A percentile compares a stretch with the other conserved stretches of the same genome.
Evolutionary conservation across 1,140 invertebrate species (phyloP).

Genomic region (Chrysopa pallens): DNA sequence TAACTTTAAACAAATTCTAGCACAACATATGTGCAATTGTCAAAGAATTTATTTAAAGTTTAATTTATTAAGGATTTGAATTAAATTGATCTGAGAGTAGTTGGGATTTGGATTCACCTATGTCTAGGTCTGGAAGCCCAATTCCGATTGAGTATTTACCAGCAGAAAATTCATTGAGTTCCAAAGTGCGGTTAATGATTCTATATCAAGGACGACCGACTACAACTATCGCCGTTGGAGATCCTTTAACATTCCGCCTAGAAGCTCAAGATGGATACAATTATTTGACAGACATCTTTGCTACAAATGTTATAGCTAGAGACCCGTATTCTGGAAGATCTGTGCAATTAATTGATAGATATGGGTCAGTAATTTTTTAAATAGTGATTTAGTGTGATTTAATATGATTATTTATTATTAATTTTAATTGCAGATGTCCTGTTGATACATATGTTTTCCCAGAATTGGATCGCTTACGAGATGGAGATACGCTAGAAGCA

Average conservation of each 20-base stretch:
- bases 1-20: background rate
- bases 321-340: constrained; percentile 81
- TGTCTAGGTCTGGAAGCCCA: constrained; percentile 62
- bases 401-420: background rate
- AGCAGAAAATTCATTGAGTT: constrained; percentile 76
- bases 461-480: constrained; percentile 66
- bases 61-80: background rate
- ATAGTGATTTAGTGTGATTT: too few relatives aligned
- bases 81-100: constrained; percentile 21
- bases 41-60: background rate
- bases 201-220: constrained; percentile 78
- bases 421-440: constrained; percentile 46
- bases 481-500: constrained; percentile 72
- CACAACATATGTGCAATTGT: background rate
- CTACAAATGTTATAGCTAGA: constrained; percentile 81
- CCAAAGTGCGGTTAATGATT: constrained; percentile 67
- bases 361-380: constrained; percentile 64
- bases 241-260: constrained; percentile 74
- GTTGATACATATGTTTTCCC: constrained; percentile 86
- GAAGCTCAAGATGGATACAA: constrained; percentile 82
- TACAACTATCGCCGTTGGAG: constrained; percentile 85
- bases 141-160: constrained; percentile 82
- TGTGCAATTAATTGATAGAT: constrained; percentile 75
- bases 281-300: constrained; percentile 77
- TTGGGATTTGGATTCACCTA: constrained; percentile 14